Evolutionary conservation across 2,797 vertebrate species (phyloP).

Genomic region (Sebastes glaucus): DNA sequence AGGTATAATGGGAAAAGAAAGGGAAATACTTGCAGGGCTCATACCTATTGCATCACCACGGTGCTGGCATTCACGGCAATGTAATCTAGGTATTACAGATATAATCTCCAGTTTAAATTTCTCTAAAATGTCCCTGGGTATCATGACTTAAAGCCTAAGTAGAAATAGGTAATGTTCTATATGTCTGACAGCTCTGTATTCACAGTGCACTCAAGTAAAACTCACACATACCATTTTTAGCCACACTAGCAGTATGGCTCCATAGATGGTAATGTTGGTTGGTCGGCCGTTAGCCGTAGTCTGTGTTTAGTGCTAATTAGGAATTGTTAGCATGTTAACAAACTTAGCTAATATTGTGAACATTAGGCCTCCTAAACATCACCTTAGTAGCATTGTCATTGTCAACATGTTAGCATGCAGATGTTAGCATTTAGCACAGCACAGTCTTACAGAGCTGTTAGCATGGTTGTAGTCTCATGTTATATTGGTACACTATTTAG

Average conservation of each 20-base stretch:
- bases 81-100: constrained; percentile 24
- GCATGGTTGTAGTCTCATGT: background rate
- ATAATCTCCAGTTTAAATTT: constrained; percentile 37
- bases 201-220: background rate
- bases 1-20: constrained; percentile 23
- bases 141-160: constrained; percentile 24
- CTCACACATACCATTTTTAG: constrained; percentile 1
- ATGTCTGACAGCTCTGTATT: constrained; percentile 11
- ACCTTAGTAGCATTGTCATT: background rate
- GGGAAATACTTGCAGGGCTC: constrained; percentile 18
- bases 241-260: background rate
- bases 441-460: background rate
- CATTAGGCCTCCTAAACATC: background rate
- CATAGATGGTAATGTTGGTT: background rate
- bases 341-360: background rate
- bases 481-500: background rate
- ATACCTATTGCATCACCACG: constrained; percentile 21
- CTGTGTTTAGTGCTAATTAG: background rate
- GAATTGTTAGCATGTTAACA: background rate
- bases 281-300: background rate
- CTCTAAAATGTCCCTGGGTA: constrained; percentile 23
- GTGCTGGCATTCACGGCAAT: constrained; percentile 10
- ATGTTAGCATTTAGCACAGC: background rate
- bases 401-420: background rate
- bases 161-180: constrained; percentile 18